Conservation (phyloP, 2,797 vertebrate genomes). For the Hydrocynus forskahlii region DNA sequence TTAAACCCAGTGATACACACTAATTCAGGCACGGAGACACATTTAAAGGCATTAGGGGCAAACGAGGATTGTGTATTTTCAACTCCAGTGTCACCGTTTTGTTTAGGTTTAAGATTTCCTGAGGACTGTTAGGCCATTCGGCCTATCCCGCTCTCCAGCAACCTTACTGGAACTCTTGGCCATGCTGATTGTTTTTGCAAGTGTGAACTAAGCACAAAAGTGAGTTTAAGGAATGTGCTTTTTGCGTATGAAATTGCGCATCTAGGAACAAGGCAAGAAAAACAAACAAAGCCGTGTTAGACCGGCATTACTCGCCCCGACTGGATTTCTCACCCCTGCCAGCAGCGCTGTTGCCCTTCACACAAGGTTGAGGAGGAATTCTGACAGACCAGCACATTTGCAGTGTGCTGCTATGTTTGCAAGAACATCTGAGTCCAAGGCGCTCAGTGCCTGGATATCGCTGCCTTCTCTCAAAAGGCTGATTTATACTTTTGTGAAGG, state of each 20-base stretch:
- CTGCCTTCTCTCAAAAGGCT: neutral
- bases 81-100: constrained; percentile 32
- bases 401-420: constrained; percentile 45
- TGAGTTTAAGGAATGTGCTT: constrained; percentile 51
- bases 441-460: constrained; percentile 20
- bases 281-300: constrained; percentile 53
- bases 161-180: constrained; percentile 55
- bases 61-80: constrained; percentile 45
- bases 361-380: constrained; percentile 44
- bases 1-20: constrained; percentile 21
- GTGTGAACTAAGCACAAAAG: constrained; percentile 45
- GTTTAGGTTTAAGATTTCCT: constrained; percentile 59
- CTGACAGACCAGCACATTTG: constrained; percentile 56
- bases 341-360: constrained; percentile 50
- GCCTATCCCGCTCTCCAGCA: constrained; percentile 22
- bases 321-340: constrained; percentile 40
- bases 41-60: constrained; percentile 28
- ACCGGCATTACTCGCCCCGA: constrained; percentile 31
- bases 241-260: constrained; percentile 46
- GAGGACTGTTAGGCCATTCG: constrained; percentile 46
- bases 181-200: constrained; percentile 53
- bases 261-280: constrained; percentile 49
- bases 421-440: constrained; percentile 45
- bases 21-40: neutral
- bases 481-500: constrained; percentile 10